Conservation (phyloP, 2,888 invertebrate genomes). For the Polydrusus pterygomalis region DNA sequence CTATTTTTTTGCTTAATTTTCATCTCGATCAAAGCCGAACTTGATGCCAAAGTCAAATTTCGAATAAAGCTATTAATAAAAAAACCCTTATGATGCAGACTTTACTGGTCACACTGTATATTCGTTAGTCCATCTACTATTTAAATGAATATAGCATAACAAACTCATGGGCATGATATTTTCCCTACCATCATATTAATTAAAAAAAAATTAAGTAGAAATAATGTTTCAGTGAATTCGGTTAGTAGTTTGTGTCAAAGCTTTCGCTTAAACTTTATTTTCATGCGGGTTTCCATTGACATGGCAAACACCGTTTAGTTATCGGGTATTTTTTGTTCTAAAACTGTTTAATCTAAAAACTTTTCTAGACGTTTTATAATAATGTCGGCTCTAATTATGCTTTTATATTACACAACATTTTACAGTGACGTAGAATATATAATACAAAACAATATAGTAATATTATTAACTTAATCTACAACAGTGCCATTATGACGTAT, state of each 20-base stretch:
- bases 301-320: constrained; percentile 1
- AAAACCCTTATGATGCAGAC: too few species aligned
- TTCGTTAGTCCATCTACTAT: too few species aligned
- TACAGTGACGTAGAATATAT: neutral
- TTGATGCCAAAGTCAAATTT: too few species aligned
- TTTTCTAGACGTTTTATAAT: neutral
- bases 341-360: neutral
- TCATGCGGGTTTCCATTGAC: constrained; percentile 11
- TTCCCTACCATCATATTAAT: neutral
- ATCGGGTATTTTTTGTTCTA: neutral
- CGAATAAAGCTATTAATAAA: too few species aligned
- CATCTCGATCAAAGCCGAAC: too few species aligned
- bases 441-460: neutral
- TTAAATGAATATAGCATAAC: too few species aligned
- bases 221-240: constrained; percentile 1
- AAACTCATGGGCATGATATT: too few species aligned
- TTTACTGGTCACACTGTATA: too few species aligned
- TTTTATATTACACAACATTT: neutral
- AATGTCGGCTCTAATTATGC: neutral
- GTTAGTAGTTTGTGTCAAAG: constrained; percentile 9
- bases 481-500: too few species aligned
- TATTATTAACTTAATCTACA: too few species aligned
- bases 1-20: too few species aligned
- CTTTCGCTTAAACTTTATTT: neutral
- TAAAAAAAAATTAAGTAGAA: constrained; percentile 1